These are phyloP conservation scores for Holcopasites calliopsidis DNA, from an alignment of 1,140 invertebrate genomes.

Conservation along the genomic window DNA sequence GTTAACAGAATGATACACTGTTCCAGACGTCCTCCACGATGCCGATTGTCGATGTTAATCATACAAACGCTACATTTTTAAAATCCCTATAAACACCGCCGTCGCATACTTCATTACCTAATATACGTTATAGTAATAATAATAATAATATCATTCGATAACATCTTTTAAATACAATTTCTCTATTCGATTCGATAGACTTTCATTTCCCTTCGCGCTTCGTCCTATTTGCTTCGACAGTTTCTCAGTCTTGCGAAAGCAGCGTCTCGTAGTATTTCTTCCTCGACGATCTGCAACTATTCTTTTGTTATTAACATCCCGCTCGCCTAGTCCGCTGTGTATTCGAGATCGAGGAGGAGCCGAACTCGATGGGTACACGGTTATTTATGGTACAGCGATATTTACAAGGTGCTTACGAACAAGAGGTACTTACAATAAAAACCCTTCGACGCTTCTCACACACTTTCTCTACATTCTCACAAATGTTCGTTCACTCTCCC, in stretches of 20 bases:
- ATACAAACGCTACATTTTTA: constrained; percentile 28
- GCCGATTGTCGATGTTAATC: constrained; percentile 32
- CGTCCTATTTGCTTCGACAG: too few relatives aligned
- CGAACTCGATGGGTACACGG: constrained; percentile 45
- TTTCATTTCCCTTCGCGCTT: too few relatives aligned
- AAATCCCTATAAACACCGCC: constrained; percentile 13
- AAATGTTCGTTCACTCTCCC: not conserved
- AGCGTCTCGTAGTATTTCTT: not conserved
- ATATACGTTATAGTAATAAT: constrained; percentile 3
- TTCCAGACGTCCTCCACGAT: constrained; percentile 34
- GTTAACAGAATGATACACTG: constrained; percentile 44
- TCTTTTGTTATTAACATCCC: not conserved
- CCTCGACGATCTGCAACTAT: too few relatives aligned
- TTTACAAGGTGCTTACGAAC: constrained; percentile 57
- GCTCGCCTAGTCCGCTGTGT: not conserved
- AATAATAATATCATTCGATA: constrained; percentile 48
- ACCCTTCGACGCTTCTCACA: constrained; percentile 15
- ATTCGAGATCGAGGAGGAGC: constrained; percentile 49
- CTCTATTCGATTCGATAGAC: not conserved
- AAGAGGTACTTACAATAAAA: constrained; percentile 51
- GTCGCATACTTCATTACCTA: not conserved
- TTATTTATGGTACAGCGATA: constrained; percentile 60
- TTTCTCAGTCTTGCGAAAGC: not conserved
- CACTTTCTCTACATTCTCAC: not conserved
- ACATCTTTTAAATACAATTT: constrained; percentile 3